phyloP scores from a whole-genome alignment of 2,888 invertebrate species.

The Tubulanus polymorphus region DNA sequence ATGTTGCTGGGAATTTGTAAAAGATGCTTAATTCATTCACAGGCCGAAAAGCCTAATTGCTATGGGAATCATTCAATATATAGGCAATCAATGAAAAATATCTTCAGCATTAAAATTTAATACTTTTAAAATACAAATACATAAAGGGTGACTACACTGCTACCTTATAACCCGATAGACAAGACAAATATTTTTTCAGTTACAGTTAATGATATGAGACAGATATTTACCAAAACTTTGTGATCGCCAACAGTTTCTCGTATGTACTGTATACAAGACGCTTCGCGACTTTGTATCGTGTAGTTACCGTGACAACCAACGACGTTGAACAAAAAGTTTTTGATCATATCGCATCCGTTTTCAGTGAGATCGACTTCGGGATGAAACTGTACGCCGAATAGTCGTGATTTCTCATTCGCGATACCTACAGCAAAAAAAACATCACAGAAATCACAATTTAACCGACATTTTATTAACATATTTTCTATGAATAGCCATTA shows the following conservation, averaged over 20 bases:
- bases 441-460: not conserved
- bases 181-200: no score
- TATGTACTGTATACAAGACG: slow-evolving; percentile 88
- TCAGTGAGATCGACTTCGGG: slow-evolving; percentile 95
- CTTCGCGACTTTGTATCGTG: slow-evolving; percentile 82
- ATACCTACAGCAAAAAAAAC: slow-evolving; percentile 62
- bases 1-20: no score
- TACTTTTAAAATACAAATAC: no score
- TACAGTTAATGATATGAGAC: no score
- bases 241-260: slow-evolving; percentile 81
- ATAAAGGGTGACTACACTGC: no score
- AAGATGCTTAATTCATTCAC: no score
- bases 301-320: slow-evolving; percentile 80
- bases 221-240: slow-evolving; percentile 79
- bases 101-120: no score
- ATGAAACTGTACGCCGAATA: slow-evolving; percentile 91
- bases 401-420: slow-evolving; percentile 79
- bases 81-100: no score
- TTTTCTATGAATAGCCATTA: no score
- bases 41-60: no score
- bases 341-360: slow-evolving; percentile 85
- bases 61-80: no score
- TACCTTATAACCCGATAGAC: no score
- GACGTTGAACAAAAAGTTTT: slow-evolving; percentile 91
- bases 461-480: not conserved